Percentiles rank a stretch among this genome's conserved stretches.
phyloP scores from a whole-genome alignment of 2,797 vertebrate species.

The Acanthurus lineatus region DNA sequence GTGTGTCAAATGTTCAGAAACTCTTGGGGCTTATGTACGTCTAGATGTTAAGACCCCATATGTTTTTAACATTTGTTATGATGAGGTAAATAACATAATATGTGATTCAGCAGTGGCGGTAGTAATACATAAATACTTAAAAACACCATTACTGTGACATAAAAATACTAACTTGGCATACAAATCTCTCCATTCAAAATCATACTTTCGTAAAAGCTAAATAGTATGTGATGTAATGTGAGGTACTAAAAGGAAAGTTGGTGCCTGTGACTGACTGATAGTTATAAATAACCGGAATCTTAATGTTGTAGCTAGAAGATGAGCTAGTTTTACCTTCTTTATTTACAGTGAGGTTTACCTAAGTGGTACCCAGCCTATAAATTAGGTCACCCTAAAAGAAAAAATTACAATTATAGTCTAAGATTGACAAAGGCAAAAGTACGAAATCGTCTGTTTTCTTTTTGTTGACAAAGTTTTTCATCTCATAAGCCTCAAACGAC shows the following conservation, averaged over 20 bases:
- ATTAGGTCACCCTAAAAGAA: no score
- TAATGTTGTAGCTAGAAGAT: background rate
- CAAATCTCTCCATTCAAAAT: background rate
- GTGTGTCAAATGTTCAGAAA: conserved; percentile 41
- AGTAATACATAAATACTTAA: background rate
- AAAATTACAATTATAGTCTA: no score
- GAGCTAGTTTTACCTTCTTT: background rate
- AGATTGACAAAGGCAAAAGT: no score
- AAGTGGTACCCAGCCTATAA: no score
- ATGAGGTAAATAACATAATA: background rate
- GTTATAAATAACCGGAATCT: background rate
- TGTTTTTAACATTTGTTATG: background rate
- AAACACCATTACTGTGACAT: no score
- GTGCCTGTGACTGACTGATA: background rate
- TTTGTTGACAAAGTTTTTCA: no score
- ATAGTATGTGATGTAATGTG: background rate
- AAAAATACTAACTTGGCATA: no score
- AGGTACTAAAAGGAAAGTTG: background rate
- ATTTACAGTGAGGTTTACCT: no score
- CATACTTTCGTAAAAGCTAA: background rate
- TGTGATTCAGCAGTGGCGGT: background rate
- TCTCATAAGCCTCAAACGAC: no score
- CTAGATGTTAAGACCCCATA: background rate
- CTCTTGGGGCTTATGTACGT: conserved; percentile 6
- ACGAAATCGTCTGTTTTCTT: no score